Evolutionary conservation across 2,888 invertebrate species (phyloP).

Genomic region (Drosophila borborema): DNA sequence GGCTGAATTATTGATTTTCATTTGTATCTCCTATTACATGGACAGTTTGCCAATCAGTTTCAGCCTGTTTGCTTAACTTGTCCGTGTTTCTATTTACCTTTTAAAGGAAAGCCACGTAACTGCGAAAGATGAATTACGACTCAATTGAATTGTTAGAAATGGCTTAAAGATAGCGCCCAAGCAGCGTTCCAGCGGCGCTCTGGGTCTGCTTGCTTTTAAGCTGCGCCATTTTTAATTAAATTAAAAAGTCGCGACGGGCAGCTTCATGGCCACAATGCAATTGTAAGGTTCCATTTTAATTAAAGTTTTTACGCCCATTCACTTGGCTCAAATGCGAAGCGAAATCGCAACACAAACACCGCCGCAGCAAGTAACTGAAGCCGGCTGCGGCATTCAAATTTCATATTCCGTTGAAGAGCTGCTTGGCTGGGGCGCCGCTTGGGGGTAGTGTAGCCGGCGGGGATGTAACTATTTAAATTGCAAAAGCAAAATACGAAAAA

Average conservation of each 20-base stretch:
- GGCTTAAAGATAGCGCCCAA: slow-evolving; percentile 29
- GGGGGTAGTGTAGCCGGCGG: slow-evolving; percentile 4
- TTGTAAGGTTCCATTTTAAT: slow-evolving; percentile 78
- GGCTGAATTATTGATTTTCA: slow-evolving; percentile 78
- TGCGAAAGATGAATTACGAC: slow-evolving; percentile 53
- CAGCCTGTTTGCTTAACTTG: slow-evolving; percentile 31
- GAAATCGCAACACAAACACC: slow-evolving; percentile 63
- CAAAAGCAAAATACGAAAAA: slow-evolving; percentile 52
- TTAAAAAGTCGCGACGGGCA: slow-evolving; percentile 65
- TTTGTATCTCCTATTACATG: slow-evolving; percentile 69
- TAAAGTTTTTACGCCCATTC: slow-evolving; percentile 77
- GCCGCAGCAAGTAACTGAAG: slow-evolving; percentile 31
- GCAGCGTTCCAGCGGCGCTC: neutral
- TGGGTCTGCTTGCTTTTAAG: slow-evolving; percentile 16
- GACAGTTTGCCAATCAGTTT: slow-evolving; percentile 50
- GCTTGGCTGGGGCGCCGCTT: slow-evolving; percentile 13
- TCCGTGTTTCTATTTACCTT: slow-evolving; percentile 49
- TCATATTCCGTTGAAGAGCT: slow-evolving; percentile 65
- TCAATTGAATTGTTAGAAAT: slow-evolving; percentile 13
- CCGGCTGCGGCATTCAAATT: slow-evolving; percentile 56
- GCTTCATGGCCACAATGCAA: slow-evolving; percentile 64
- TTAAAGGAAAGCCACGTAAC: slow-evolving; percentile 37
- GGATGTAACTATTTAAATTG: slow-evolving; percentile 64
- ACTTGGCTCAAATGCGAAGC: slow-evolving; percentile 51
- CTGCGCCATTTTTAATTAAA: slow-evolving; percentile 65